Evolutionary conservation across 1,140 invertebrate genomes (phyloP), one percentile per base, ranked within the genome.

Genomic region (Bombus sibiricus): DNA sequence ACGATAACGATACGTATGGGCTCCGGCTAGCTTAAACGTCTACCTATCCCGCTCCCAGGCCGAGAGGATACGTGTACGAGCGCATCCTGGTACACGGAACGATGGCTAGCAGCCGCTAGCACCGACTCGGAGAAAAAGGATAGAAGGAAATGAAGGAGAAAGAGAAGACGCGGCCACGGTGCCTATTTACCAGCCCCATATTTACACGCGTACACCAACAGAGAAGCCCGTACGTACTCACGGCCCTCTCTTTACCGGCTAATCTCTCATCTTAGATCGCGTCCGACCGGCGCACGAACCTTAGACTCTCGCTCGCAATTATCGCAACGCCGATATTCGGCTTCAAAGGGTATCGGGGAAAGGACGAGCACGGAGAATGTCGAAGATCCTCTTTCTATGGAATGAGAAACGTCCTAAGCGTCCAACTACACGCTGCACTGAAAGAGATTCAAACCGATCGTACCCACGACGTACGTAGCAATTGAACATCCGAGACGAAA

Each of bases 241-340:
- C n/a, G 69, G 83, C 68, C 76, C 75, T 92, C 88, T 91, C 89
- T 89, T 91, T 92, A 92, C 90, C 86, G 81, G 89, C 89, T 92
- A 92, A 92, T 92, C 91, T 92, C 86, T 91, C 92, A 92, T 92
- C 92, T 92, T 92, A 92, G 89, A 92, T 91, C 88, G 87, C 86
- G 76, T 88, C 83, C 84, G 80, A 71, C 66, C 68, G 85, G 64
- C 71, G 75, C 81, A 86, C 88, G 74, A 87, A 87, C 85, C 79
- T 57, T 62, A 39, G 41, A 74, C 43, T 75, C 77, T 75, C 69
- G 71, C 81, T 83, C 85, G 85, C 81, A 86, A 82, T 81, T 81
- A 83, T 81, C 85, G 73, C 78, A n/a, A 53, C 72, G 81, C 72
- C 85, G 79, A 86, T 85, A 85, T 85, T 85, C 83, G 83, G 83